A percentile compares a stretch with the other conserved stretches of the same genome.
phyloP scores from a whole-genome alignment of 2,888 invertebrate species.

The Acanthopleura granulata region DNA sequence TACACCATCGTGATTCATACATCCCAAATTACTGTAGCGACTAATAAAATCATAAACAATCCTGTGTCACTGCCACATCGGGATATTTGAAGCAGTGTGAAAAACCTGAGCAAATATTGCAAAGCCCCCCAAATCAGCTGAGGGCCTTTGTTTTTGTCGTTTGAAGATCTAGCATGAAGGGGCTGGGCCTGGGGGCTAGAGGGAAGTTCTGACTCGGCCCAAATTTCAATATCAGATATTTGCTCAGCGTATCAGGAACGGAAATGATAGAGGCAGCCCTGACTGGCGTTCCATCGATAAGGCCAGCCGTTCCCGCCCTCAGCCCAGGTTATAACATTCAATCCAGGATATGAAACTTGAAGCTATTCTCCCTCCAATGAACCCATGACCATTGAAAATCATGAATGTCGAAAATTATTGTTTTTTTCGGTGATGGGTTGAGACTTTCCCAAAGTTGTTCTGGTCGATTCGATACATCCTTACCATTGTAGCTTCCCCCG shows the following conservation, averaged over 20 bases:
- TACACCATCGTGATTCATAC: neutral
- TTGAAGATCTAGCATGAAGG: neutral
- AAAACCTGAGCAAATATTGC: constrained; percentile 2
- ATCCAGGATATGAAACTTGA: constrained; percentile 1
- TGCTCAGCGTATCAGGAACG: neutral
- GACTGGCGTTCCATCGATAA: neutral
- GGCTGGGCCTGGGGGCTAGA: neutral
- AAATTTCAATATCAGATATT: constrained; percentile 15
- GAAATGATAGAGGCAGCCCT: neutral
- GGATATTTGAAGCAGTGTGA: constrained; percentile 8
- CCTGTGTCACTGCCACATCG: neutral
- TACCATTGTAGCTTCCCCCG: too few relatives aligned
- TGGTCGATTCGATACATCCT: too few relatives aligned
- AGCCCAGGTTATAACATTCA: neutral
- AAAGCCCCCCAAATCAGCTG: constrained; percentile 7
- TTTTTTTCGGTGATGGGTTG: neutral
- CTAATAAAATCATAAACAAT: constrained; percentile 18
- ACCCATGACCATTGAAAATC: neutral
- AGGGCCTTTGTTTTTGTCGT: constrained; percentile 13
- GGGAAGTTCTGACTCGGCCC: neutral
- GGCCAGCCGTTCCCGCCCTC: neutral
- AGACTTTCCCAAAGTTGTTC: too few relatives aligned
- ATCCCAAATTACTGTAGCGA: neutral
- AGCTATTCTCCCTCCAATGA: neutral
- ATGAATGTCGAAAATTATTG: neutral